Evolutionary conservation across 23 tunicate species (phyloP).

Genomic region (Oikopleura dioica): DNA sequence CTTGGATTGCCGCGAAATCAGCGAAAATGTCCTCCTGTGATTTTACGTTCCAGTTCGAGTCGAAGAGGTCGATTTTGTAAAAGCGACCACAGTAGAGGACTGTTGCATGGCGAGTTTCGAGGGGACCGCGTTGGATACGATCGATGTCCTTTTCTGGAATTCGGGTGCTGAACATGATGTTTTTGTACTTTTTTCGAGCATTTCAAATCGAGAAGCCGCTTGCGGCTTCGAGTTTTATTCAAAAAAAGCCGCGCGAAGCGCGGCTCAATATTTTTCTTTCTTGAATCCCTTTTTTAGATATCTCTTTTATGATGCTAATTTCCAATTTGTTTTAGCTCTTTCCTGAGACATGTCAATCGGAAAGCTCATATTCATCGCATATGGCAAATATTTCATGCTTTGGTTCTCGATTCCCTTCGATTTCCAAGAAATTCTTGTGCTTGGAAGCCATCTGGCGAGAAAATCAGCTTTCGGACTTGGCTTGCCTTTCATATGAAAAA

Average conservation of each 20-base stretch:
- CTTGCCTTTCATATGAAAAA: conserved; percentile 42
- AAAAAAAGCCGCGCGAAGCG: too few relatives aligned
- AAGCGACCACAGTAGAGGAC: not conserved
- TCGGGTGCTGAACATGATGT: not conserved
- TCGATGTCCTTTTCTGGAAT: not conserved
- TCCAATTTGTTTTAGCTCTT: too few relatives aligned
- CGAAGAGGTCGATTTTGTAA: not conserved
- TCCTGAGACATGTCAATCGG: conserved; percentile 96
- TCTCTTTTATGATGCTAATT: too few relatives aligned
- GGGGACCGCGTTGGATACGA: not conserved
- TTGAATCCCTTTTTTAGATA: too few relatives aligned
- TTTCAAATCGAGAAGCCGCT: too few relatives aligned
- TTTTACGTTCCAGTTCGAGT: not conserved
- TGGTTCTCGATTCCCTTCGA: not conserved
- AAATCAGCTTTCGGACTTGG: not conserved
- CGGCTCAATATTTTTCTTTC: too few relatives aligned
- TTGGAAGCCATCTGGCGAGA: conserved; percentile 26
- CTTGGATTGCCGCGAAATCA: not conserved
- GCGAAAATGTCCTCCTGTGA: not conserved
- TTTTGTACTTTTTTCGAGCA: too few relatives aligned
- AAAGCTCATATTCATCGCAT: conserved; percentile 36
- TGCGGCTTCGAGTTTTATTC: too few relatives aligned
- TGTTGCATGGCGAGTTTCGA: not conserved
- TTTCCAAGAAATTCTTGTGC: not conserved
- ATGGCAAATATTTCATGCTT: conserved; percentile 31